A percentile compares a stretch with the other conserved stretches of the same genome.
Conservation (phyloP, 2,113 vertebrate species). For the Pseudorectes ferrugineus region DNA sequence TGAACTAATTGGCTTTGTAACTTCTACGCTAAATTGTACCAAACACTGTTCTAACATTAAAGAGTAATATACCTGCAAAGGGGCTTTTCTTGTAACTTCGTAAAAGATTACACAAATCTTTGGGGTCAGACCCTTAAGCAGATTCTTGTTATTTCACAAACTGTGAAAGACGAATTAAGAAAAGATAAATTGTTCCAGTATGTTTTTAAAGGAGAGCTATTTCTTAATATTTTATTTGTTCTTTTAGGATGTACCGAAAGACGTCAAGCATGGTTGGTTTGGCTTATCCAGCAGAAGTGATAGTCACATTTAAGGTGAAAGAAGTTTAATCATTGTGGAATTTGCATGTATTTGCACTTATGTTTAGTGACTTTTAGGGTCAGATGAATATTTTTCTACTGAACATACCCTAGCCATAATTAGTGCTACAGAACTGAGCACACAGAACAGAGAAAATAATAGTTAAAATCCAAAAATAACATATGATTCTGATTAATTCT, state of each 20-base stretch:
- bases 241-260: constrained; percentile 93
- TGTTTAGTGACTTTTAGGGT: not conserved
- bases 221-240: constrained; percentile 21
- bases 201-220: not conserved
- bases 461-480: not conserved
- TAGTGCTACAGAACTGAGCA: not conserved
- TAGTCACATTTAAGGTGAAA: constrained; percentile 90
- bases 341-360: not conserved
- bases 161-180: not conserved
- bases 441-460: not conserved
- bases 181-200: not conserved
- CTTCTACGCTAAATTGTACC: not conserved
- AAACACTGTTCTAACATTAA: not conserved
- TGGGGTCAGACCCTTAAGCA: not conserved
- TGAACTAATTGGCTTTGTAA: not conserved
- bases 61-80: not conserved
- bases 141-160: not conserved
- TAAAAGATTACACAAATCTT: not conserved
- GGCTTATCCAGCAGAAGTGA: constrained; percentile 88
- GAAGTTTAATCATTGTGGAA: constrained; percentile 24
- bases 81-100: not conserved
- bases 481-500: not conserved
- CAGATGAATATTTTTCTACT: not conserved
- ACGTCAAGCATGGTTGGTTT: constrained; percentile 93
- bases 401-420: not conserved